phyloP scores from a whole-genome alignment of 1,140 invertebrate genomes.

The Neodiprion fabricii region DNA sequence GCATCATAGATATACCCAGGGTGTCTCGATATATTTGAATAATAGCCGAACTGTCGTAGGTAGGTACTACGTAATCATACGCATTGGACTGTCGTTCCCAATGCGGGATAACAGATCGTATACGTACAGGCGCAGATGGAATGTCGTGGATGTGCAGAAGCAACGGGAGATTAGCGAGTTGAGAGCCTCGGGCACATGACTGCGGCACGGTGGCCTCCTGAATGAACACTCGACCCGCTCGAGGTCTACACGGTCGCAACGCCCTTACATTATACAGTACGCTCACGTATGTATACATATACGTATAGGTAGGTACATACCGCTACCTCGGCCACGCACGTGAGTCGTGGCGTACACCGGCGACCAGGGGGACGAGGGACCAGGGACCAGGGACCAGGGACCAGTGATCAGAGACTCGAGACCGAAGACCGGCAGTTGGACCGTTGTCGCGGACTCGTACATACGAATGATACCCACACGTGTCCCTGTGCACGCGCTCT shows the following conservation, averaged over 20 bases:
- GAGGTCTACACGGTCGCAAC: not conserved
- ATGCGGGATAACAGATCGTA: slow-evolving; percentile 1
- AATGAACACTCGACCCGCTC: slow-evolving; percentile 44
- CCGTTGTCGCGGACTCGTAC: not conserved
- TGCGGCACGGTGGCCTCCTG: slow-evolving; percentile 40
- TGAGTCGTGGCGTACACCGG: slow-evolving; percentile 40
- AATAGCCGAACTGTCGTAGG: too few species aligned
- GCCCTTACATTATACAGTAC: not conserved
- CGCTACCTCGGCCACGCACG: slow-evolving; percentile 22
- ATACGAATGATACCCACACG: too few species aligned
- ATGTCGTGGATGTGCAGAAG: not conserved
- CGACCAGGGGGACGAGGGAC: slow-evolving; percentile 23
- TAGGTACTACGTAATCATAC: too few species aligned
- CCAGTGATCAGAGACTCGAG: too few species aligned
- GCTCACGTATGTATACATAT: not conserved
- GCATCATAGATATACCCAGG: not conserved
- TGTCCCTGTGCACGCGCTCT: too few species aligned
- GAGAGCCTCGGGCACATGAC: slow-evolving; percentile 57
- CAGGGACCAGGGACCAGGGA: too few species aligned
- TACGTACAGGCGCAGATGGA: slow-evolving; percentile 34
- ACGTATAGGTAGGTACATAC: slow-evolving; percentile 9
- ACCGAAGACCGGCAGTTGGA: slow-evolving; percentile 2
- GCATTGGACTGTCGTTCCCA: too few species aligned
- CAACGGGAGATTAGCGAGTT: slow-evolving; percentile 38
- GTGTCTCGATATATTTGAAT: too few species aligned